These are phyloP conservation scores for Limanda limanda DNA, from an alignment of 2,113 vertebrate genomes.

Conservation along the genomic window DNA sequence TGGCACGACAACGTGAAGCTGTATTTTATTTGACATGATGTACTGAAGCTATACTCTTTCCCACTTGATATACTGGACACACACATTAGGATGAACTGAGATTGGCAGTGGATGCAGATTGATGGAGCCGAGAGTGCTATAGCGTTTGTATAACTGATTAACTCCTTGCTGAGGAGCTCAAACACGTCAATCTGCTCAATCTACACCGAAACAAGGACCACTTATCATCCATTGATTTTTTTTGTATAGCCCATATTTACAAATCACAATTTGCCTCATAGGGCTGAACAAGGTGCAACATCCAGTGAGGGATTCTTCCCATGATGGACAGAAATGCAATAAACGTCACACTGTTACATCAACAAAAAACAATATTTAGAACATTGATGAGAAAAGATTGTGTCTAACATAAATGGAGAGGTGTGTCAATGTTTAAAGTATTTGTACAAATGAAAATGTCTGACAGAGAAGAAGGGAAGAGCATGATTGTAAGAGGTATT, in stretches of 20 bases:
- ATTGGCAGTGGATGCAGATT: slow-evolving; percentile 34
- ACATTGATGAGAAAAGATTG: neutral
- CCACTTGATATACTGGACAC: slow-evolving; percentile 2
- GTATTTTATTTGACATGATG: neutral
- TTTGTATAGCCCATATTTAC: no score
- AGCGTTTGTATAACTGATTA: slow-evolving; percentile 40
- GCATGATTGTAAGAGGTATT: no score
- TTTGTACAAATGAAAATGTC: no score
- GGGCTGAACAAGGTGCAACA: neutral
- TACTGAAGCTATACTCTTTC: neutral
- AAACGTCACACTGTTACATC: neutral
- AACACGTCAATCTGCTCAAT: slow-evolving; percentile 32
- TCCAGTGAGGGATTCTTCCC: neutral
- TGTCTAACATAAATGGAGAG: no score
- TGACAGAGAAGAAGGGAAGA: no score
- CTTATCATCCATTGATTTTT: neutral
- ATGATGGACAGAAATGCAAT: neutral
- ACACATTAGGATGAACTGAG: slow-evolving; percentile 12
- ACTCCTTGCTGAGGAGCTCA: slow-evolving; percentile 54
- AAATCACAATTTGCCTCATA: no score
- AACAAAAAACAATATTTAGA: neutral
- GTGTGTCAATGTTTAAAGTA: no score
- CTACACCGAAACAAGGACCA: slow-evolving; percentile 32
- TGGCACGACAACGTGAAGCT: neutral
- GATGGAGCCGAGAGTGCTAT: slow-evolving; percentile 31